These are phyloP conservation scores for Etheostoma spectabile DNA, from an alignment of 2,113 vertebrate genomes.

Conservation along the genomic window DNA sequence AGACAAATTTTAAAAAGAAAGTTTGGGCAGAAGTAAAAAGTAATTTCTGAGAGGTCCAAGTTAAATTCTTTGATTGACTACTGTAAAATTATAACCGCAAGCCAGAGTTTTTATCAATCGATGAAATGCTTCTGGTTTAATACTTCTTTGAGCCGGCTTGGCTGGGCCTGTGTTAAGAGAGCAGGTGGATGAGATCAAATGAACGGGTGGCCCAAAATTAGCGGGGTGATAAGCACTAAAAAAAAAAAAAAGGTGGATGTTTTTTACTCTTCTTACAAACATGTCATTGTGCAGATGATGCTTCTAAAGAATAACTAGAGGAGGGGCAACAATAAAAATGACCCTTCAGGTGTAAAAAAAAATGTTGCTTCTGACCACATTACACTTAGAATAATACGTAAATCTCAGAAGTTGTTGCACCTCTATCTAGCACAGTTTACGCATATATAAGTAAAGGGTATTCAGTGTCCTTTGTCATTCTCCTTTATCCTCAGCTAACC, in stretches of 20 bases:
- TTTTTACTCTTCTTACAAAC: neutral
- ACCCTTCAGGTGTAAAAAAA: neutral
- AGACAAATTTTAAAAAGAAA: conserved; percentile 6
- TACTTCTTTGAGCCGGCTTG: neutral
- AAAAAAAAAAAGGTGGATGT: neutral
- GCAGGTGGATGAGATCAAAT: neutral
- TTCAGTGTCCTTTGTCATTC: neutral
- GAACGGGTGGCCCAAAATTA: neutral
- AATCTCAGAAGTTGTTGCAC: neutral
- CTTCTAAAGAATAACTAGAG: neutral
- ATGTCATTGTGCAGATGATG: neutral
- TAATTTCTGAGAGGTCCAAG: neutral
- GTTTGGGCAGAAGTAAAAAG: conserved; percentile 4
- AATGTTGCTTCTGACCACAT: neutral
- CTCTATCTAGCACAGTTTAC: neutral
- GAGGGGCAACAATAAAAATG: neutral
- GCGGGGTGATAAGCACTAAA: no score
- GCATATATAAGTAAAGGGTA: neutral
- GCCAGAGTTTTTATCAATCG: neutral
- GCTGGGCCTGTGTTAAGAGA: neutral
- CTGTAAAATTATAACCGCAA: conserved; percentile 3
- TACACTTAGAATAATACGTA: neutral
- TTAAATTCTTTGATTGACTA: neutral
- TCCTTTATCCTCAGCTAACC: neutral
- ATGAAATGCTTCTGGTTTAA: conserved; percentile 3